Evolutionary conservation across 2,888 invertebrate genomes (phyloP).

Genomic region (Rotaria socialis): DNA sequence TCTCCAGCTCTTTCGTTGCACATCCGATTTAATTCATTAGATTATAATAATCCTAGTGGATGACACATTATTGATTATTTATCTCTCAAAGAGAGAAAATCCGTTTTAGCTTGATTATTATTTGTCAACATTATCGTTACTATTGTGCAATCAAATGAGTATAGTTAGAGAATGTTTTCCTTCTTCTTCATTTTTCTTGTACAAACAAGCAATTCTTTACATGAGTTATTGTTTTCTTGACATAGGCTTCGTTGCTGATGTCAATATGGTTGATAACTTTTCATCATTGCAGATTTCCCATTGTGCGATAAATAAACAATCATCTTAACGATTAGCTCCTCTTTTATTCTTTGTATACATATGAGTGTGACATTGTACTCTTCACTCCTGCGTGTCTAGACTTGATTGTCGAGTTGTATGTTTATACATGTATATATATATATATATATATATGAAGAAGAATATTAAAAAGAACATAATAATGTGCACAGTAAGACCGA

Average conservation of each 20-base stretch:
- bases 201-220: not conserved
- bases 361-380: not conserved
- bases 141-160: not conserved
- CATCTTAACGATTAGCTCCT: slow-evolving; percentile 24
- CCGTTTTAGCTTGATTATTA: not conserved
- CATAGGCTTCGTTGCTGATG: not conserved
- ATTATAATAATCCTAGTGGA: not conserved
- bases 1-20: not conserved
- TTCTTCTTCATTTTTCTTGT: no score
- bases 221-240: not conserved
- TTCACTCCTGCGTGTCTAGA: not conserved
- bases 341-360: not conserved
- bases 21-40: not conserved
- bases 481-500: not conserved
- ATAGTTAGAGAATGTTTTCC: no score
- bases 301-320: not conserved
- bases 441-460: not conserved
- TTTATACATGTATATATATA: not conserved
- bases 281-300: not conserved
- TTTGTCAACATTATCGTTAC: not conserved
- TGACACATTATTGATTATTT: not conserved
- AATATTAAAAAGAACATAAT: not conserved
- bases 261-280: not conserved
- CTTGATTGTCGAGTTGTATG: not conserved
- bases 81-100: not conserved